These are phyloP conservation scores for Drosophila peninsularis DNA, from an alignment of 2,888 invertebrate genomes.

Conservation along the genomic window DNA sequence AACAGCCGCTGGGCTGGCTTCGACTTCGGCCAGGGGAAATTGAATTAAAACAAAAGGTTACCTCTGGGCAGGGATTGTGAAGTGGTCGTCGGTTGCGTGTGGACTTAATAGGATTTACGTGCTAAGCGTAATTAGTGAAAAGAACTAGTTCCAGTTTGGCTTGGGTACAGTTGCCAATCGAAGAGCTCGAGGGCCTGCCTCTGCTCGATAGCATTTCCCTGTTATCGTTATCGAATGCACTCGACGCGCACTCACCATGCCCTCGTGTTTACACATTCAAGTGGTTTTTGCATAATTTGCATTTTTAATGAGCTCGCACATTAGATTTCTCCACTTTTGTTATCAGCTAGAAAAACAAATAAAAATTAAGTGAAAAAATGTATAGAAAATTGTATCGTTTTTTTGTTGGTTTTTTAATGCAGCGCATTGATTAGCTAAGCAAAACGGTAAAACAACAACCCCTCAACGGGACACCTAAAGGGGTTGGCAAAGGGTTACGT, in stretches of 20 bases:
- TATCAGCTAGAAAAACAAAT: constrained; percentile 75
- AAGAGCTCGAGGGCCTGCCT: not conserved
- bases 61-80: constrained; percentile 28
- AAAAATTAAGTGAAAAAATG: constrained; percentile 77
- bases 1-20: constrained; percentile 17
- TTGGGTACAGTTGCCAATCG: constrained; percentile 35
- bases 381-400: constrained; percentile 56
- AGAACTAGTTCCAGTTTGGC: constrained; percentile 16
- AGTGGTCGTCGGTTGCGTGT: constrained; percentile 61
- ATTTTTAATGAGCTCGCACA: constrained; percentile 69
- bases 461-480: constrained; percentile 32
- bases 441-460: constrained; percentile 46
- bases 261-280: constrained; percentile 77
- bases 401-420: constrained; percentile 5
- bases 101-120: constrained; percentile 72
- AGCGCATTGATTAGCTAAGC: constrained; percentile 58
- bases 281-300: constrained; percentile 74
- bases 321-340: constrained; percentile 57
- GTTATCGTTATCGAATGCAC: constrained; percentile 39
- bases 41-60: constrained; percentile 72
- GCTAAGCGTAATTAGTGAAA: constrained; percentile 58
- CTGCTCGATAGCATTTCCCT: constrained; percentile 20
- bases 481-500: constrained; percentile 42
- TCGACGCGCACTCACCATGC: constrained; percentile 19
- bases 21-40: constrained; percentile 45